Evolutionary conservation across 2,797 vertebrate species (phyloP).

Genomic region (Cynopterus sphinx): DNA sequence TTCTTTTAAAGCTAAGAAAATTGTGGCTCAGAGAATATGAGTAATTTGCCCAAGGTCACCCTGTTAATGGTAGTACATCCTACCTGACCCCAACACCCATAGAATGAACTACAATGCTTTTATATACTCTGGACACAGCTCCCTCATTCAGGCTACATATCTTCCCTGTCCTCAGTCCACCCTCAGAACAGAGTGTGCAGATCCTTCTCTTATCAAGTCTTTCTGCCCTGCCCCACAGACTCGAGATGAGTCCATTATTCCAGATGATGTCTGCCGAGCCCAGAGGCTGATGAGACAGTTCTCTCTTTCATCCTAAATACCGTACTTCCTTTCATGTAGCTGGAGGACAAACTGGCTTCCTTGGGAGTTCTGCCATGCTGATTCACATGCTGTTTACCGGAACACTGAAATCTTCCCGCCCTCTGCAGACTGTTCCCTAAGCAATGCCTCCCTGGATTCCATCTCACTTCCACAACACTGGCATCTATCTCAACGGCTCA

Average conservation of each 20-base stretch:
- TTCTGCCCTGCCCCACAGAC: background rate
- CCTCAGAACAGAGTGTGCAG: background rate
- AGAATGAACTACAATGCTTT: background rate
- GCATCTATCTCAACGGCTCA: background rate
- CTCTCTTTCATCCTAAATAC: background rate
- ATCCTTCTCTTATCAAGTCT: background rate
- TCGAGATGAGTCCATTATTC: background rate
- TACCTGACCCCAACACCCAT: background rate
- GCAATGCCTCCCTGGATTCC: background rate
- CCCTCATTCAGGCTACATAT: background rate
- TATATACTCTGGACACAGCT: background rate
- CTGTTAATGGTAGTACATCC: background rate
- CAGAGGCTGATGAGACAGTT: background rate
- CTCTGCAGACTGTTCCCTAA: background rate
- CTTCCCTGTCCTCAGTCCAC: background rate
- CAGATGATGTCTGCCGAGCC: background rate
- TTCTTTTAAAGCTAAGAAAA: slow-evolving; percentile 4
- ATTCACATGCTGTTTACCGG: background rate
- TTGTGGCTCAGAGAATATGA: background rate
- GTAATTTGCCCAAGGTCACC: background rate
- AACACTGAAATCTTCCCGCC: background rate
- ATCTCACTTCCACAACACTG: background rate
- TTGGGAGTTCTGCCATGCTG: background rate
- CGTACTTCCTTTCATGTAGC: background rate
- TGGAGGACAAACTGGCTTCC: background rate